Conservation (phyloP, 2,888 invertebrate genomes). For the Agriopis aurantiaria region DNA sequence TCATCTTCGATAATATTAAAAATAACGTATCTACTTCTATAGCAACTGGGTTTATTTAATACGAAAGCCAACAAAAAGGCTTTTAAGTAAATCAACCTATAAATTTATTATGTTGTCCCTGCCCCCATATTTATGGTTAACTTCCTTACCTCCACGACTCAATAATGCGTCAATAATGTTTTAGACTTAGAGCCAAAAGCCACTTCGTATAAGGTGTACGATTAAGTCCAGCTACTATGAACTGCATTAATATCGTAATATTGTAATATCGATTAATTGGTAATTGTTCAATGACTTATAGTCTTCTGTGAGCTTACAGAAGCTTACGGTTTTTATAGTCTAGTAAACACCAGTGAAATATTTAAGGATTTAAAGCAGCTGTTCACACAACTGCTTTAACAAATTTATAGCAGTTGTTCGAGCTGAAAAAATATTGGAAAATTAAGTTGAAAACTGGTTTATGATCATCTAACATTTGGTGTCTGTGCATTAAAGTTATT, state of each 20-base stretch:
- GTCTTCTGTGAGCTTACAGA: no score
- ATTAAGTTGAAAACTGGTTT: background rate
- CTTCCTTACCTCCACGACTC: conserved; percentile 67
- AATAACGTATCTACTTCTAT: conserved; percentile 9
- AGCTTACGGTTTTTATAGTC: no score
- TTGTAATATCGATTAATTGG: no score
- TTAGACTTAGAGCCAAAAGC: conserved; percentile 12
- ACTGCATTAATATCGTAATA: no score
- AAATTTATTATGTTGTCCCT: conserved; percentile 48
- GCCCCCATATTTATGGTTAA: conserved; percentile 63
- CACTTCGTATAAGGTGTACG: conserved; percentile 4
- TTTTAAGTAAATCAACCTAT: conserved; percentile 65
- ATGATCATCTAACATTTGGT: background rate
- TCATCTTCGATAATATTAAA: conserved; percentile 9
- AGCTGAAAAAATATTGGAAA: no score
- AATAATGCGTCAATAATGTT: conserved; percentile 67
- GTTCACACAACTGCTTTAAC: no score
- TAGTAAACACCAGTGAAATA: no score
- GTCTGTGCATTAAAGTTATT: no score
- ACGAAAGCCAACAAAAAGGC: conserved; percentile 51
- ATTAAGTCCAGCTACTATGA: background rate
- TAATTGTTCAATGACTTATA: no score
- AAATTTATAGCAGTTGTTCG: no score
- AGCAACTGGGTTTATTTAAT: conserved; percentile 28
- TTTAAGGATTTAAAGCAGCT: no score